These are phyloP conservation scores for Octonoba sinensis DNA, from an alignment of 2,888 invertebrate species.

Conservation along the genomic window DNA sequence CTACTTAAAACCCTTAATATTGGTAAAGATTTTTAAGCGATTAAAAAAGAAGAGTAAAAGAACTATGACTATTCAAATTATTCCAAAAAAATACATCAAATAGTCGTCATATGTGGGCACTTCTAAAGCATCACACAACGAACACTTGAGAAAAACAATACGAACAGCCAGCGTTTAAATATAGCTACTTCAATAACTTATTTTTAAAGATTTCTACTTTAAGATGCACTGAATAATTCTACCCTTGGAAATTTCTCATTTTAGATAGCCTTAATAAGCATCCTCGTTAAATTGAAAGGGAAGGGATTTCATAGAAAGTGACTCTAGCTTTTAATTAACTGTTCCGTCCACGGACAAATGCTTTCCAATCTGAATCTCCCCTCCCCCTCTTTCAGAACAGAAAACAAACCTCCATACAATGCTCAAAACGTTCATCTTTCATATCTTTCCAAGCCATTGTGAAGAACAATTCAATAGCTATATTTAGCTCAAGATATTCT, in stretches of 20 bases:
- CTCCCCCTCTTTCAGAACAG: slow-evolving; percentile 9
- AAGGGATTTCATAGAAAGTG: slow-evolving; percentile 2
- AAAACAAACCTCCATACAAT: slow-evolving; percentile 10
- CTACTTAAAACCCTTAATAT: no score
- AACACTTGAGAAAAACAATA: no score
- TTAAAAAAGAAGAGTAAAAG: no score
- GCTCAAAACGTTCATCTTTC: neutral
- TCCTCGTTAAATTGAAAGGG: slow-evolving; percentile 16
- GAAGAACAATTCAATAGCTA: slow-evolving; percentile 34
- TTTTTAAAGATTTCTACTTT: no score
- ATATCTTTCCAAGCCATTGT: slow-evolving; percentile 24
- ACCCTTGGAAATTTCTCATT: neutral
- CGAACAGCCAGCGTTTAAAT: no score
- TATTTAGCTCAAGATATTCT: slow-evolving; percentile 43
- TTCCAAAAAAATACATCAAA: no score
- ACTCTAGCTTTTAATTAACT: slow-evolving; percentile 18
- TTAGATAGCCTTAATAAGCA: slow-evolving; percentile 25
- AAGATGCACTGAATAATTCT: no score
- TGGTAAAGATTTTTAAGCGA: no score
- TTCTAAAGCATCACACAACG: no score
- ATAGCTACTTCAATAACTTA: no score
- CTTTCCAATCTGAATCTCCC: neutral
- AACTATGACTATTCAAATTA: no score
- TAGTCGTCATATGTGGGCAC: no score
- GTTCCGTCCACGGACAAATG: slow-evolving; percentile 11